Evolutionary conservation across 2,797 vertebrate species (phyloP).

Genomic region (Onychomys torridus): DNA sequence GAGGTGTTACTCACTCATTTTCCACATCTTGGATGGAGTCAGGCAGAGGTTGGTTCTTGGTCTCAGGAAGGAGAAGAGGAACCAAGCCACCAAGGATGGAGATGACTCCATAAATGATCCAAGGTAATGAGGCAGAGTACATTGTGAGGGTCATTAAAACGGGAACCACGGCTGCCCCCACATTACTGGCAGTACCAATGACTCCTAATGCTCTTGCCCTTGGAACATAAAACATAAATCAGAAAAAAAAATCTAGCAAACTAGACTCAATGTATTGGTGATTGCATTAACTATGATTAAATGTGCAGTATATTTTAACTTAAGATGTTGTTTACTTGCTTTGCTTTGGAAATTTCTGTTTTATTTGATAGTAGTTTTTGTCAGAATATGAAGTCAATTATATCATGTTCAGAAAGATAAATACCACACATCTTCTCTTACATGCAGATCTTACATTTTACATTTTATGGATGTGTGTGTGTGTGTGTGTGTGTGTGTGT

Average conservation of each 20-base stretch:
- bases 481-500: no score
- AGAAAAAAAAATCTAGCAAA: neutral
- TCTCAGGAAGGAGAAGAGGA: slow-evolving; percentile 90
- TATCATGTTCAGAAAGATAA: neutral
- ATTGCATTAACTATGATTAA: neutral
- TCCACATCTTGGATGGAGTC: slow-evolving; percentile 91
- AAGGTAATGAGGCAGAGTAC: slow-evolving; percentile 87
- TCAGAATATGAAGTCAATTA: neutral
- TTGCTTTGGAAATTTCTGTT: neutral
- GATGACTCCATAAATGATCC: slow-evolving; percentile 88
- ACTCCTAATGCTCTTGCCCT: neutral
- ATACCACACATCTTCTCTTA: neutral
- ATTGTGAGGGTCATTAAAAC: slow-evolving; percentile 88
- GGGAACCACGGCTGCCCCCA: slow-evolving; percentile 82
- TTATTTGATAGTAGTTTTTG: neutral
- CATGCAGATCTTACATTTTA: no score
- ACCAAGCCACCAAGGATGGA: slow-evolving; percentile 85
- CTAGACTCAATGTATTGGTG: no score
- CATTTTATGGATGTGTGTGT: no score
- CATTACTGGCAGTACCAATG: neutral
- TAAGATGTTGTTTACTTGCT: neutral
- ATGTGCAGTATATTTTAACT: neutral
- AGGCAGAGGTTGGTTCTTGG: slow-evolving; percentile 87
- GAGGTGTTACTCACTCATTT: slow-evolving; percentile 65
- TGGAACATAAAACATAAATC: neutral